phyloP scores from a whole-genome alignment of 2,113 vertebrate species.

The Tylochromis polylepis region DNA sequence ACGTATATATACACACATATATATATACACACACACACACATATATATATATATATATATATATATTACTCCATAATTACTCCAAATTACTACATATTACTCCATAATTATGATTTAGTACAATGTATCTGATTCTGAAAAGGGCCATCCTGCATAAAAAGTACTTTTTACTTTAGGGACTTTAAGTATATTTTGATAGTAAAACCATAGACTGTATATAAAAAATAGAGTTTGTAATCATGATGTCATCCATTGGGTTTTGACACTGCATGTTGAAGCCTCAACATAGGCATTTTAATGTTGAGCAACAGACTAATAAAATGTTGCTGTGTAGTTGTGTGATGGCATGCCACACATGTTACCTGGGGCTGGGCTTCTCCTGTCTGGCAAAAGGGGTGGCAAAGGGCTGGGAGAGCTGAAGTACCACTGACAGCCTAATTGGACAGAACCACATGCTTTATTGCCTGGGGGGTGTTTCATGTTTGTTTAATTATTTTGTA shows the following conservation, averaged over 20 bases:
- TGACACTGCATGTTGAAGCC: not conserved
- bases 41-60: not conserved
- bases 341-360: too few species aligned
- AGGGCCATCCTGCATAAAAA: not conserved
- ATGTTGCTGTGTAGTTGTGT: not conserved
- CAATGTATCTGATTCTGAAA: not conserved
- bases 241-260: not conserved
- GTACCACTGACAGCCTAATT: too few species aligned
- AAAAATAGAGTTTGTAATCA: not conserved
- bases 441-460: too few species aligned
- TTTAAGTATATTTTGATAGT: not conserved
- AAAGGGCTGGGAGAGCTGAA: too few species aligned
- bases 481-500: too few species aligned
- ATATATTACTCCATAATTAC: not conserved
- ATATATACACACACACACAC: too few species aligned
- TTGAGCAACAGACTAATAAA: not conserved
- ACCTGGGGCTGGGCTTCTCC: too few species aligned
- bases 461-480: too few species aligned
- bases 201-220: not conserved
- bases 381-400: too few species aligned
- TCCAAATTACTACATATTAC: too few species aligned
- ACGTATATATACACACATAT: not conserved
- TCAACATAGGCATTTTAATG: not conserved
- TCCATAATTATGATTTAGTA: not conserved
- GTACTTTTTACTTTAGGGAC: not conserved